These are phyloP conservation scores for Benitochromis conjunctus DNA, from an alignment of 2,113 vertebrate genomes.

Conservation along the genomic window DNA sequence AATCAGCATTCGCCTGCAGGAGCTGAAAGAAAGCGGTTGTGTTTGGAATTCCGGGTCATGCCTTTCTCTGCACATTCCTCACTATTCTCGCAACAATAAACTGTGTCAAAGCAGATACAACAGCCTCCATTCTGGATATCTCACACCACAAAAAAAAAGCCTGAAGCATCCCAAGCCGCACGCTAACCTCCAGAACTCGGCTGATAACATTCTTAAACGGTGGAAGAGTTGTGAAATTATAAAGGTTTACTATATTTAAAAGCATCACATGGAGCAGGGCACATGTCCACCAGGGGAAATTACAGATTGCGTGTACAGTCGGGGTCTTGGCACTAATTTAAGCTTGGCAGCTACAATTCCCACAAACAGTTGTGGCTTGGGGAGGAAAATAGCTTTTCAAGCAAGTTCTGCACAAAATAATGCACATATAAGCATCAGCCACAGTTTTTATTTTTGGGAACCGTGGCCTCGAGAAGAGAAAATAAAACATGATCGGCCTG, in stretches of 20 bases:
- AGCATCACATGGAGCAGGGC: constrained; percentile 14
- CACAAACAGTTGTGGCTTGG: constrained; percentile 5
- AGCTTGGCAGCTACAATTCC: not conserved
- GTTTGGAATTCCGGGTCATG: constrained; percentile 68
- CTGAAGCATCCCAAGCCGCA: not conserved
- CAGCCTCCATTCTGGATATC: constrained; percentile 41
- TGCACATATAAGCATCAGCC: not conserved
- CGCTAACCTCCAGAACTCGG: not conserved
- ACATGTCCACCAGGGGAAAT: not conserved
- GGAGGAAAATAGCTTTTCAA: constrained; percentile 11
- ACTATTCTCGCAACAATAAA: constrained; percentile 48
- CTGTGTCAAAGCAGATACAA: constrained; percentile 48
- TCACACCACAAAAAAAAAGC: not conserved
- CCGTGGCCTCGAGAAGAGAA: not conserved
- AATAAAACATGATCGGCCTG: not conserved
- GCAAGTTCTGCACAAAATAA: constrained; percentile 14
- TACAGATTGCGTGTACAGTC: not conserved
- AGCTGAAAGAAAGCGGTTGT: constrained; percentile 58
- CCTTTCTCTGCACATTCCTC: constrained; percentile 69
- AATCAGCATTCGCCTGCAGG: constrained; percentile 35
- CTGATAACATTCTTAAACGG: constrained; percentile 1
- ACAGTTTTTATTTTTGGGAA: constrained; percentile 40
- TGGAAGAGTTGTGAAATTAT: constrained; percentile 8
- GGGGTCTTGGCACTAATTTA: not conserved
- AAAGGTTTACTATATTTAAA: constrained; percentile 7